Conservation (phyloP, 2,888 invertebrate genomes). For the Hypomecis punctinalis region DNA sequence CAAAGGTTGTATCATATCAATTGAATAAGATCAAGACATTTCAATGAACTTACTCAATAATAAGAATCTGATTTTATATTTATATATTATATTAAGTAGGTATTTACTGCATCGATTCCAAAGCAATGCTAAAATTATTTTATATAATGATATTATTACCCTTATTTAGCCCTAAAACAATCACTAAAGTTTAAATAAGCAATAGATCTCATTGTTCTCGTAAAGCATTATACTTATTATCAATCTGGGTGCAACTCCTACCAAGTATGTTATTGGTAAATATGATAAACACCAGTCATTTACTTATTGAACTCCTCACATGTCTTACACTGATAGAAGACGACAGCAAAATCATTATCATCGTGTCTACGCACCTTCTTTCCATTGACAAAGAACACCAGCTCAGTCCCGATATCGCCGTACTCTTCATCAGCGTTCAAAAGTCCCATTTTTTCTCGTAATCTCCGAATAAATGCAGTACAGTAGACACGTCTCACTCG, state of each 20-base stretch:
- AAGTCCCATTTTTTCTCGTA: conserved; percentile 62
- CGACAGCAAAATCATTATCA: no score
- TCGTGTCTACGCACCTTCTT: conserved; percentile 67
- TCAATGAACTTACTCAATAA: conserved; percentile 5
- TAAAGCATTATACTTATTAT: not conserved
- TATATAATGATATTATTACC: no score
- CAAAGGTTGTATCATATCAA: not conserved
- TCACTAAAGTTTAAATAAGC: no score
- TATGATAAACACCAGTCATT: not conserved
- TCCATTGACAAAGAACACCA: conserved; percentile 81
- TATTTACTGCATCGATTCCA: no score
- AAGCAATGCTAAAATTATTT: no score
- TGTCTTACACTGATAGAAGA: no score
- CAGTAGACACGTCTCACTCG: conserved; percentile 46
- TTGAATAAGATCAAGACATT: not conserved
- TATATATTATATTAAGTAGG: no score
- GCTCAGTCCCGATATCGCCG: conserved; percentile 60
- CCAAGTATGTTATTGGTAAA: no score
- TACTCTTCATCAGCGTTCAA: conserved; percentile 68
- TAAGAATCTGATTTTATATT: no score
- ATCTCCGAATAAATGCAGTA: conserved; percentile 24
- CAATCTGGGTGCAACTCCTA: not conserved
- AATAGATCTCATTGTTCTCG: not conserved
- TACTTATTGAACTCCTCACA: not conserved
- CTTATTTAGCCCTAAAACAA: no score